A percentile compares a stretch with the other conserved stretches of the same genome.
Conservation (phyloP, 2,113 vertebrate genomes). For the Dipodomys ordii region DNA sequence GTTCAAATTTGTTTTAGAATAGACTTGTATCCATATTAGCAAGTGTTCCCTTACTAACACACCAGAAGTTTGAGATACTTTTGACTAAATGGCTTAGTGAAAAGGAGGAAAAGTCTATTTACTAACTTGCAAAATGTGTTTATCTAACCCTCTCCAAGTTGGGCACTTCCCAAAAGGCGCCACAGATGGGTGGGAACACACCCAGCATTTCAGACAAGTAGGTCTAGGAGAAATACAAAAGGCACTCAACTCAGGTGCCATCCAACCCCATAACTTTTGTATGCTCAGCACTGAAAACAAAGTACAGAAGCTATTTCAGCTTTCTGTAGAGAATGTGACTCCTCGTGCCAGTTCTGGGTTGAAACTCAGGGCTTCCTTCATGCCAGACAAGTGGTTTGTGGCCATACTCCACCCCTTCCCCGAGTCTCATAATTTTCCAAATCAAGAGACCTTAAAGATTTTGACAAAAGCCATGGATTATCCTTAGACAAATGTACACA, state of each 20-base stretch:
- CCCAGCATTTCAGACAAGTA: not conserved
- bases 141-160: not conserved
- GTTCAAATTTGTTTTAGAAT: not conserved
- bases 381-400: no score
- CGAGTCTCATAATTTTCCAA: not conserved
- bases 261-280: not conserved
- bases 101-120: not conserved
- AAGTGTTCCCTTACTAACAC: not conserved
- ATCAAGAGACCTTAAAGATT: not conserved
- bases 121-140: not conserved
- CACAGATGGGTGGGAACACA: fast-evolving
- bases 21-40: not conserved
- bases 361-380: not conserved
- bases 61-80: not conserved
- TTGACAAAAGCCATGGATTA: not conserved
- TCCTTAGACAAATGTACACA: not conserved
- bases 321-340: not conserved
- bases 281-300: not conserved
- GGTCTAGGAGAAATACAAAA: not conserved
- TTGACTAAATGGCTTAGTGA: not conserved
- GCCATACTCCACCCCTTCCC: not conserved
- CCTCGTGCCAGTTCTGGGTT: not conserved
- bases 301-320: not conserved
- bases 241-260: fast-evolving
- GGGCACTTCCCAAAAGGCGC: not conserved